phyloP scores from a whole-genome alignment of 2,113 vertebrate species.

The Miniopterus natalensis region DNA sequence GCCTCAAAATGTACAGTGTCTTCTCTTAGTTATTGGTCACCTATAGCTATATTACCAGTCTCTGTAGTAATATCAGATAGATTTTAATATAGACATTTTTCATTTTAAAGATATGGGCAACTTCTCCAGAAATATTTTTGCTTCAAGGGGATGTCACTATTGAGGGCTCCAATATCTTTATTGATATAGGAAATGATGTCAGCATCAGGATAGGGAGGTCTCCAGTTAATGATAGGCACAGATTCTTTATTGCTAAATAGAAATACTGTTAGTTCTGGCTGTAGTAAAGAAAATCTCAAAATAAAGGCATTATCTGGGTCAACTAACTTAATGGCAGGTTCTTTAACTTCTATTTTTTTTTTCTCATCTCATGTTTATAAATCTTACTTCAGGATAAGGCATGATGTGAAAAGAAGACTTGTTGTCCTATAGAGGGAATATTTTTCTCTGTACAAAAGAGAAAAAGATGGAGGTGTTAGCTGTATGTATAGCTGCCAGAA shows the following conservation, averaged over 20 bases:
- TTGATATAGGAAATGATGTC: neutral
- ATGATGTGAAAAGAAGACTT: neutral
- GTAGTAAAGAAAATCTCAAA: neutral
- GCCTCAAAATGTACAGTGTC: neutral
- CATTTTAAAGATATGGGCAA: neutral
- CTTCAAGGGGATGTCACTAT: neutral
- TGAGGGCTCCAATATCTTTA: neutral
- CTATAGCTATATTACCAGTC: neutral
- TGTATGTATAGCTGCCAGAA: neutral
- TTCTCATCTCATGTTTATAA: neutral
- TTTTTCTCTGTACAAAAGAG: neutral
- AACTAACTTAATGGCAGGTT: neutral
- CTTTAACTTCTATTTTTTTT: neutral
- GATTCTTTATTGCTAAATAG: neutral
- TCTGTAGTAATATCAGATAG: neutral
- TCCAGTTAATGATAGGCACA: neutral
- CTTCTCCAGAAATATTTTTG: constrained; percentile 54
- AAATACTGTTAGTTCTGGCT: neutral
- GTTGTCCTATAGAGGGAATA: neutral
- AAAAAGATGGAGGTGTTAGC: neutral
- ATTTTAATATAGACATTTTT: neutral
- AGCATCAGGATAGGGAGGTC: neutral
- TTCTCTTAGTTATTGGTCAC: neutral
- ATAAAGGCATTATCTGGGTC: neutral
- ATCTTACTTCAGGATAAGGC: neutral